phyloP scores from a whole-genome alignment of 2,888 invertebrate genomes.

The Pilophorus perplexus region DNA sequence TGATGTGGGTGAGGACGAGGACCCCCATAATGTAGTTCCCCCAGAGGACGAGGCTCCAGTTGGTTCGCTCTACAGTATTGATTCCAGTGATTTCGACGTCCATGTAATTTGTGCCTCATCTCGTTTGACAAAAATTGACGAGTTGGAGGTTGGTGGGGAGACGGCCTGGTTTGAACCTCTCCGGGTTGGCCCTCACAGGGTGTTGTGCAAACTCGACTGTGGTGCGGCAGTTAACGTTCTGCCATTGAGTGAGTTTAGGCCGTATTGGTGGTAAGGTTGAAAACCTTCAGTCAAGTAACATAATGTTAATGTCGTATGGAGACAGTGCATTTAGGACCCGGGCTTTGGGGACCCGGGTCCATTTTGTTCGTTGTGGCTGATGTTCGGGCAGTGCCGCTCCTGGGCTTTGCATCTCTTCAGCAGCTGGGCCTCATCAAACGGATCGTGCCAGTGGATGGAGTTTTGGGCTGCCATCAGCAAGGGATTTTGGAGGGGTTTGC shows the following conservation, averaged over 20 bases:
- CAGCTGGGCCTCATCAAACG: not conserved
- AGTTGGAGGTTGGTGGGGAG: too few relatives aligned
- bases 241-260: not conserved
- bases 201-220: not conserved
- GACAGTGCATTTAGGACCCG: not conserved
- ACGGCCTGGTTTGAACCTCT: not conserved
- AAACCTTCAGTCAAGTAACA: not conserved
- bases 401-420: not conserved
- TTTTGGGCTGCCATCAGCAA: not conserved
- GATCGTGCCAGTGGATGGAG: not conserved
- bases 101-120: not conserved
- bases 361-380: slow-evolving; percentile 4
- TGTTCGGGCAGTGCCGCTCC: not conserved
- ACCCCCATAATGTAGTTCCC: not conserved
- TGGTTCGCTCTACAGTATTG: not conserved
- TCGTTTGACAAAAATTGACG: not conserved
- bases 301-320: slow-evolving; percentile 2
- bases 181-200: too few relatives aligned
- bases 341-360: not conserved
- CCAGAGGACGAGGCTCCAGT: not conserved
- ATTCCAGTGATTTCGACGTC: not conserved
- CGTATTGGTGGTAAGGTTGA: not conserved
- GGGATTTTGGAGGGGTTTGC: too few relatives aligned
- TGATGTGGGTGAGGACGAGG: not conserved
- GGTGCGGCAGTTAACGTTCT: slow-evolving; percentile 15